Evolutionary conservation across 2,113 vertebrate species (phyloP).

Genomic region (Aphyosemion australe): DNA sequence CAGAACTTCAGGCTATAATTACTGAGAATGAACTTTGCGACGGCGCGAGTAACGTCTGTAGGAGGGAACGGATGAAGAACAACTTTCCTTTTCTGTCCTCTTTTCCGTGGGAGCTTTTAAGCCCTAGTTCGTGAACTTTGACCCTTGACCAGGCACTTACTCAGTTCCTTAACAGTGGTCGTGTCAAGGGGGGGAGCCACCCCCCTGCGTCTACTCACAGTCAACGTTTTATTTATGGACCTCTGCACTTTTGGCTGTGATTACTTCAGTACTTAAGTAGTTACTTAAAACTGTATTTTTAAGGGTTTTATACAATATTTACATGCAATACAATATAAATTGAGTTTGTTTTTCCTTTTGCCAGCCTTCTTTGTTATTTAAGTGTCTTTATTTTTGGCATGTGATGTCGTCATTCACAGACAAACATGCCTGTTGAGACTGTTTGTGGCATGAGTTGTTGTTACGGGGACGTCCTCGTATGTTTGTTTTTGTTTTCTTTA

Average conservation of each 20-base stretch:
- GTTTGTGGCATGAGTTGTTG: conserved; percentile 49
- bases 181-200: conserved; percentile 45
- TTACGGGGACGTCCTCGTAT: conserved; percentile 41
- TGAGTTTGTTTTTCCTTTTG: conserved; percentile 58
- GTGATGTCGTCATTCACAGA: conserved; percentile 70
- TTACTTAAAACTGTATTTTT: conserved; percentile 85
- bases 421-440: conserved; percentile 64
- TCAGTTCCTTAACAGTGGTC: conserved; percentile 57
- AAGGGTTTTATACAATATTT: conserved; percentile 87
- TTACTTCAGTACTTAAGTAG: conserved; percentile 84
- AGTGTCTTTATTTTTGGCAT: conserved; percentile 71
- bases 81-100: conserved; percentile 56
- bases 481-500: conserved; percentile 46
- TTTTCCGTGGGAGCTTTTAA: conserved; percentile 73
- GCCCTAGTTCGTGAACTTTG: conserved; percentile 80
- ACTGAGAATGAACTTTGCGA: conserved; percentile 58
- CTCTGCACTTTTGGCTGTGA: conserved; percentile 88
- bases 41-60: conserved; percentile 47
- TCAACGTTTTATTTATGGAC: conserved; percentile 83
- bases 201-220: conserved; percentile 52
- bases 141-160: conserved; percentile 76
- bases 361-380: conserved; percentile 71
- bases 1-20: conserved; percentile 55
- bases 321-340: conserved; percentile 82
- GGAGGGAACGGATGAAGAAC: conserved; percentile 28